phyloP scores from a whole-genome alignment of 2,888 invertebrate genomes.

The Gastracanthus pulcherrimus region DNA sequence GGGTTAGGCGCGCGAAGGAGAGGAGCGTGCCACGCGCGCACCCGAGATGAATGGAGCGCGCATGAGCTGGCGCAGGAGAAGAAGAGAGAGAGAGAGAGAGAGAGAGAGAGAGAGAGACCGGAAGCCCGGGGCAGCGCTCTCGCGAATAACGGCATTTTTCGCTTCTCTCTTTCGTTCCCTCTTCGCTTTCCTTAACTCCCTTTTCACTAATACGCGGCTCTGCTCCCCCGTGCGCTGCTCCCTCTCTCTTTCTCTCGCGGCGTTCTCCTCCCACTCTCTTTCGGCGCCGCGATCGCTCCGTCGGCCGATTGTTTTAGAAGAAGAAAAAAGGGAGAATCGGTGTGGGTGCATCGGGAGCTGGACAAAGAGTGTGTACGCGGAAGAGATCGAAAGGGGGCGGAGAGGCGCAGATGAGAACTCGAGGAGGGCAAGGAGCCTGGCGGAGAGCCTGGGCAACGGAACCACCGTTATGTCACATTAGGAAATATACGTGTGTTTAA shows the following conservation, averaged over 20 bases:
- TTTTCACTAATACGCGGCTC: slow-evolving; percentile 33
- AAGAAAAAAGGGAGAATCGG: not conserved
- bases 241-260: not conserved
- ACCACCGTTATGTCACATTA: slow-evolving; percentile 77
- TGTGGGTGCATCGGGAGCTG: not conserved
- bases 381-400: no score
- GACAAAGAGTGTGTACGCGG: not conserved
- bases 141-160: slow-evolving; percentile 53
- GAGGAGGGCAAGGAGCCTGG: no score
- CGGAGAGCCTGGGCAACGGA: no score
- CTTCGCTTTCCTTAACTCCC: slow-evolving; percentile 58
- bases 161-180: slow-evolving; percentile 45
- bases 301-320: no score
- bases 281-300: not conserved
- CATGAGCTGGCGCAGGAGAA: not conserved
- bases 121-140: slow-evolving; percentile 34
- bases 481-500: slow-evolving; percentile 73
- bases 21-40: slow-evolving; percentile 17
- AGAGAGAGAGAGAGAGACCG: slow-evolving; percentile 32
- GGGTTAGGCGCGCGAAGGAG: not conserved
- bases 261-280: not conserved
- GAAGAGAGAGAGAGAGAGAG: not conserved
- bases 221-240: not conserved
- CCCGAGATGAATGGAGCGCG: slow-evolving; percentile 39
- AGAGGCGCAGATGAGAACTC: no score